A percentile compares a stretch with the other conserved stretches of the same genome.
Conservation (phyloP, 2,797 vertebrate genomes). For the Fratercula arctica region DNA sequence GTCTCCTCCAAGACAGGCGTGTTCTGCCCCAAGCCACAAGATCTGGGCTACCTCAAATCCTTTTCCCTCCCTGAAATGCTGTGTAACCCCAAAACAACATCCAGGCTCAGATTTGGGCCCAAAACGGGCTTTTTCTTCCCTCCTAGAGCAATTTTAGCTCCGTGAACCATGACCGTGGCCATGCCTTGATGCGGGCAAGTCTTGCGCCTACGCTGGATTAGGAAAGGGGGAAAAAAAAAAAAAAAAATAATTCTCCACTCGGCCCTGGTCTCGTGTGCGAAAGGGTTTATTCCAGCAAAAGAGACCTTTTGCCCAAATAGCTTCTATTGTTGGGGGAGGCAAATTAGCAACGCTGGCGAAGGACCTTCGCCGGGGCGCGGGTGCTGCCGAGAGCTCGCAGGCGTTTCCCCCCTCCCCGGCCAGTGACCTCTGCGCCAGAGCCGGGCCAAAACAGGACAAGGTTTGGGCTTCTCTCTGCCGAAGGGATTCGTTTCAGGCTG, state of each 20-base stretch:
- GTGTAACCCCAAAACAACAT: not conserved
- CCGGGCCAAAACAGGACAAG: not conserved
- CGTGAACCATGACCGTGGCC: not conserved
- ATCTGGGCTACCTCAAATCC: not conserved
- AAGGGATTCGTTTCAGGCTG: not conserved
- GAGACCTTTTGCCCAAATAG: constrained; percentile 7
- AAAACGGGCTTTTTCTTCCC: not conserved
- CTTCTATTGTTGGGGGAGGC: not conserved
- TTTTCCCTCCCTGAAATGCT: not conserved
- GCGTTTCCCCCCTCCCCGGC: not conserved
- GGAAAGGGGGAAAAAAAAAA: not conserved
- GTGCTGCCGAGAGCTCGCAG: not conserved
- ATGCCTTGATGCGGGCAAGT: not conserved
- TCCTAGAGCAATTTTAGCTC: not conserved
- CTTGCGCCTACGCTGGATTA: not conserved
- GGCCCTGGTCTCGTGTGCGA: not conserved
- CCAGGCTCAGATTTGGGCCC: not conserved
- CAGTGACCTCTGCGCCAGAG: not conserved
- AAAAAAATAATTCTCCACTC: not conserved
- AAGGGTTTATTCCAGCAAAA: not conserved
- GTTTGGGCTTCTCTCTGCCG: not conserved
- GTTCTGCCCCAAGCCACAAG: not conserved
- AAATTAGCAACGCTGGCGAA: not conserved
- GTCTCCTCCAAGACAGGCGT: not conserved
- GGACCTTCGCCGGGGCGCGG: not conserved